A percentile compares a stretch with the other conserved stretches of the same genome.
Evolutionary conservation across 2,113 vertebrate species (phyloP).

Genomic region (Scophthalmus maximus): DNA sequence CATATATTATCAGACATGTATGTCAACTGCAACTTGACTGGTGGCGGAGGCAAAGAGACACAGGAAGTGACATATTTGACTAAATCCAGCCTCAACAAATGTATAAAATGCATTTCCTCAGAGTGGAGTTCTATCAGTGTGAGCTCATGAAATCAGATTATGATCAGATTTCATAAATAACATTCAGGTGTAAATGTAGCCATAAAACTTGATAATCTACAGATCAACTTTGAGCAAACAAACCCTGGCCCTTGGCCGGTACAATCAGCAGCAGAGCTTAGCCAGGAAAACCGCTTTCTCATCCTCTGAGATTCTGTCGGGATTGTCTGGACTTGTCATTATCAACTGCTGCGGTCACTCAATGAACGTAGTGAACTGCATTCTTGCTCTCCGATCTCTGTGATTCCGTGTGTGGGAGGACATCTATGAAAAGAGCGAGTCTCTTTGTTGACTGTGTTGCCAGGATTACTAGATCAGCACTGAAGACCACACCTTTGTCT

Average conservation of each 20-base stretch:
- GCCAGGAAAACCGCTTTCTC: constrained; percentile 39
- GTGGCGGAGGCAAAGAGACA: too few relatives aligned
- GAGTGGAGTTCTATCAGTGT: not conserved
- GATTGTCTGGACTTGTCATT: constrained; percentile 65
- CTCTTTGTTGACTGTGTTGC: constrained; percentile 73
- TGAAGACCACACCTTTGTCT: constrained; percentile 77
- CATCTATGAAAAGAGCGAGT: constrained; percentile 43
- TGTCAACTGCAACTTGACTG: too few relatives aligned
- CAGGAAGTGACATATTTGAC: not conserved
- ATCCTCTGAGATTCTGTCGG: constrained; percentile 44
- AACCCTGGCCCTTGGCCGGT: constrained; percentile 17
- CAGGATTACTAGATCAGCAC: constrained; percentile 65
- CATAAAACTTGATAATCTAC: too few relatives aligned
- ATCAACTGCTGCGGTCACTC: constrained; percentile 48
- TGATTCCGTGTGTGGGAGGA: constrained; percentile 60
- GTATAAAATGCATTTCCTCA: not conserved
- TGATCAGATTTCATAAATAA: not conserved
- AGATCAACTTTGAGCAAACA: constrained; percentile 16
- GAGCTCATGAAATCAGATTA: not conserved
- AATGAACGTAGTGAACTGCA: constrained; percentile 23
- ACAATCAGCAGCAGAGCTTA: constrained; percentile 24
- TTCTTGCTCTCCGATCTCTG: constrained; percentile 30
- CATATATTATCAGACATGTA: too few relatives aligned
- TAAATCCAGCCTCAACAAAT: not conserved
- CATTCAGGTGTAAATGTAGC: not conserved